Percentiles rank a stretch among this genome's conserved stretches.
Conservation (phyloP, 2,113 vertebrate genomes). For the Tyto alba region DNA sequence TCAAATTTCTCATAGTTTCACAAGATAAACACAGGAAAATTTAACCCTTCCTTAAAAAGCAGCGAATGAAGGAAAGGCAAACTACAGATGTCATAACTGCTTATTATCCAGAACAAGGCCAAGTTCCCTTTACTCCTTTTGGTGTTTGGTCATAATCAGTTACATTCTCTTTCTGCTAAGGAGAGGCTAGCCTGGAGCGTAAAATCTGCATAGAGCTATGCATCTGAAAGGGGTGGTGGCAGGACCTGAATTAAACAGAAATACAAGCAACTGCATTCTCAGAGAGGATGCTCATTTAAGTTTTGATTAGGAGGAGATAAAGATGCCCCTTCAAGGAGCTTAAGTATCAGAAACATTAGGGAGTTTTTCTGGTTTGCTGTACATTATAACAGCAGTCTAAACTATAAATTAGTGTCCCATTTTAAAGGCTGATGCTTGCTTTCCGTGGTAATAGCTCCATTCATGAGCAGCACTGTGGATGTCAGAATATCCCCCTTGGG, state of each 20-base stretch:
- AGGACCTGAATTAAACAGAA: neutral
- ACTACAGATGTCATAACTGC: neutral
- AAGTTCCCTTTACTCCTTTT: neutral
- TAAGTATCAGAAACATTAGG: neutral
- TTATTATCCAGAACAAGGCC: neutral
- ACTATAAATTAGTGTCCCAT: neutral
- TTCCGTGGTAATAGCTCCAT: neutral
- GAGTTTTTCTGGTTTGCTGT: neutral
- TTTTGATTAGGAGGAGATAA: neutral
- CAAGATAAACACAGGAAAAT: neutral
- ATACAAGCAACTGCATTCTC: no score
- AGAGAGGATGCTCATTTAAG: neutral
- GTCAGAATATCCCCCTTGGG: neutral
- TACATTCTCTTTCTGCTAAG: neutral
- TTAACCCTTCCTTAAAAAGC: neutral
- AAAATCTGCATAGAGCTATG: neutral
- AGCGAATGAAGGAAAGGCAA: neutral
- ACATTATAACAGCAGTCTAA: neutral
- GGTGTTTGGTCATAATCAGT: neutral
- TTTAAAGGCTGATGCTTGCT: neutral
- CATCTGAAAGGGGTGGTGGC: neutral
- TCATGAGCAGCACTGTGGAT: neutral
- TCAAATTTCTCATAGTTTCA: neutral
- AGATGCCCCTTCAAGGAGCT: neutral
- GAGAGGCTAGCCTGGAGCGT: no score